Evolutionary conservation across 1,140 invertebrate genomes (phyloP).

Genomic region (Paramacrobiotus metropolitanus): DNA sequence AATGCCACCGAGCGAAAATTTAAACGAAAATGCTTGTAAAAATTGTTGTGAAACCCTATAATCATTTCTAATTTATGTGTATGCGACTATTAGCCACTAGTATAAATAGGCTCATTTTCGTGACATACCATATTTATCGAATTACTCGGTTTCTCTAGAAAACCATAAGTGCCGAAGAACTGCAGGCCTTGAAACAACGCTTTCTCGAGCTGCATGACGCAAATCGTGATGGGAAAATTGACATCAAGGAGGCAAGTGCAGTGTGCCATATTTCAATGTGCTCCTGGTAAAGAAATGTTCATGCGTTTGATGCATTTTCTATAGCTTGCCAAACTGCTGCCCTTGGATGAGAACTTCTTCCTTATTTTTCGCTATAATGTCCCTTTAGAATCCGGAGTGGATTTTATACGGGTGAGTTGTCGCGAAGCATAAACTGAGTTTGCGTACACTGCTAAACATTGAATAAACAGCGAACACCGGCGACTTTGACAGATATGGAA

Average conservation of each 20-base stretch:
- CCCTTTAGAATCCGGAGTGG: background rate
- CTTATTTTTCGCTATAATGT: slow-evolving; percentile 2
- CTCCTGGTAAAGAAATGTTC: background rate
- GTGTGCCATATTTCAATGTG: background rate
- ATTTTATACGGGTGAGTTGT: slow-evolving; percentile 3
- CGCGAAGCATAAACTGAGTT: too few relatives aligned
- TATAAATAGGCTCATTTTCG: too few relatives aligned
- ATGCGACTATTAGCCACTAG: too few relatives aligned
- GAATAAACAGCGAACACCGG: too few relatives aligned
- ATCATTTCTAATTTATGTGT: too few relatives aligned
- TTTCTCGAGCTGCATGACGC: slow-evolving; percentile 9
- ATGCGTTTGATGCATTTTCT: background rate
- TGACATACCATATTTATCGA: too few relatives aligned
- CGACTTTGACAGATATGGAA: background rate
- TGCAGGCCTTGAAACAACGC: slow-evolving; percentile 7
- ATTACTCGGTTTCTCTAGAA: background rate
- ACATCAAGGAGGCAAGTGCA: slow-evolving; percentile 9
- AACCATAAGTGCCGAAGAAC: slow-evolving; percentile 3
- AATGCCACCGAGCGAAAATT: too few relatives aligned
- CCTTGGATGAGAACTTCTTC: slow-evolving; percentile 5
- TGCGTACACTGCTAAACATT: too few relatives aligned
- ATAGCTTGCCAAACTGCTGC: slow-evolving; percentile 2
- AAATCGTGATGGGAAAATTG: slow-evolving; percentile 9
- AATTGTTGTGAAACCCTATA: too few relatives aligned
- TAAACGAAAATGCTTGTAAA: too few relatives aligned